Evolutionary conservation across 2,113 vertebrate genomes (phyloP).

Genomic region (Kryptolebias marmoratus): DNA sequence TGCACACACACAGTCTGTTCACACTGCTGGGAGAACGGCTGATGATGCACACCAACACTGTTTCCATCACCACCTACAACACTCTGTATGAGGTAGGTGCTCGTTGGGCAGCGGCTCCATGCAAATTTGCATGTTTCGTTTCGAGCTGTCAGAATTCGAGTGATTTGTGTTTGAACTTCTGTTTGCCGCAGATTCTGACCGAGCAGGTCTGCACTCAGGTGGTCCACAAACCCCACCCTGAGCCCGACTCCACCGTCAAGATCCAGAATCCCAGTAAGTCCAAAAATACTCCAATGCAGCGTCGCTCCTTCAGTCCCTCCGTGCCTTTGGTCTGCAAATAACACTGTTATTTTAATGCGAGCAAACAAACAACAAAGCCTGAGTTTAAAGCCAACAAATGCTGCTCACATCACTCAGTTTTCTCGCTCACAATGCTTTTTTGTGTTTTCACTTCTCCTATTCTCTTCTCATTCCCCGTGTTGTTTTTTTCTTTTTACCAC

Average conservation of each 20-base stretch:
- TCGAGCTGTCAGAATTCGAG: neutral
- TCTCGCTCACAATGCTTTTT: constrained; percentile 14
- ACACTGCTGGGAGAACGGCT: constrained; percentile 95
- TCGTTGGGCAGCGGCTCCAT: neutral
- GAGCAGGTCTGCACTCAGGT: constrained; percentile 99
- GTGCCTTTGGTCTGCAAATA: constrained; percentile 42
- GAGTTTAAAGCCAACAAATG: constrained; percentile 9
- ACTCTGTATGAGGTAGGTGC: constrained; percentile 94
- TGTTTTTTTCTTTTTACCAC: constrained; percentile 33
- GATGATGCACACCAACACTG: constrained; percentile 98
- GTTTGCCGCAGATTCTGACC: constrained; percentile 90
- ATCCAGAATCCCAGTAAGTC: constrained; percentile 99
- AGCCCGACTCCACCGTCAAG: constrained; percentile 98
- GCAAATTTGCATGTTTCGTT: neutral
- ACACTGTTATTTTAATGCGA: constrained; percentile 28
- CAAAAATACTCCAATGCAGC: neutral
- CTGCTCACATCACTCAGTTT: constrained; percentile 8
- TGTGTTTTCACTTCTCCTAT: neutral
- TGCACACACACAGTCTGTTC: constrained; percentile 99
- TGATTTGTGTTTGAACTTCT: neutral
- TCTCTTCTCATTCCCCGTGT: constrained; percentile 6
- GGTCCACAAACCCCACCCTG: constrained; percentile 97
- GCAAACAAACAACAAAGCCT: constrained; percentile 43
- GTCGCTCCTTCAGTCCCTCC: neutral
- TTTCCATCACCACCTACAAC: constrained; percentile 98